These are phyloP conservation scores for Venusia cambrica DNA, from an alignment of 2,888 invertebrate species.

Conservation along the genomic window DNA sequence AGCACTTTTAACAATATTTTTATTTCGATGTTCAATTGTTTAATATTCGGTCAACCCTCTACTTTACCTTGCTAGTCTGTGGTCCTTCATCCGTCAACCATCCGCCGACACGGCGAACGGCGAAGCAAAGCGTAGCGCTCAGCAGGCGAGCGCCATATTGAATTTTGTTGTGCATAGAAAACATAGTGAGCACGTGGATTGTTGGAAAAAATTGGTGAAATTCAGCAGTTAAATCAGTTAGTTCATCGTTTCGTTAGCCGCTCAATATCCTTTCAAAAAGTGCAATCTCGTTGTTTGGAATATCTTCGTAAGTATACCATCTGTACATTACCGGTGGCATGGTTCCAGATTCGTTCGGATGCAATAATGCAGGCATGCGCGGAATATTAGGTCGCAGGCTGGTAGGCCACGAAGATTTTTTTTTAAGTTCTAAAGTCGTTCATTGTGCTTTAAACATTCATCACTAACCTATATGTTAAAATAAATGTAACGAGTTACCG, in stretches of 20 bases:
- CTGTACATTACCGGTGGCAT: conserved; percentile 54
- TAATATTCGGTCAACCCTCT: too few relatives aligned
- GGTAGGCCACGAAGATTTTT: conserved; percentile 24
- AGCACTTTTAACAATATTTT: too few relatives aligned
- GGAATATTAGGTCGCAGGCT: conserved; percentile 28
- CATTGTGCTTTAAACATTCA: conserved; percentile 6
- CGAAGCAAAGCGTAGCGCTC: too few relatives aligned
- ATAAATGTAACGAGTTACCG: conserved; percentile 36
- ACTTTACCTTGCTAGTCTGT: too few relatives aligned
- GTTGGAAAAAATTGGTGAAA: conserved; percentile 67
- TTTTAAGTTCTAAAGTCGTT: conserved; percentile 1
- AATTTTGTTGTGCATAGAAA: conserved; percentile 83
- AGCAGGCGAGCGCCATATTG: conserved; percentile 82
- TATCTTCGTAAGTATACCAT: conserved; percentile 61
- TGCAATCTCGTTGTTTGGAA: conserved; percentile 48
- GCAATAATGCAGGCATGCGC: conserved; percentile 43
- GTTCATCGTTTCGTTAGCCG: conserved; percentile 44
- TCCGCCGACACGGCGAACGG: too few relatives aligned
- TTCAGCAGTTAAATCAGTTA: conserved; percentile 65
- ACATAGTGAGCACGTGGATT: conserved; percentile 87
- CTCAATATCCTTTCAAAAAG: conserved; percentile 45
- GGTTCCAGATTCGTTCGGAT: conserved; percentile 56
- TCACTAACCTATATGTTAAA: conserved; percentile 3
- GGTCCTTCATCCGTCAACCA: too few relatives aligned
- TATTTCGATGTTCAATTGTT: too few relatives aligned